A percentile compares a stretch with the other conserved stretches of the same genome.
Evolutionary conservation across 1,140 invertebrate genomes (phyloP).

Genomic region (Periplaneta americana): DNA sequence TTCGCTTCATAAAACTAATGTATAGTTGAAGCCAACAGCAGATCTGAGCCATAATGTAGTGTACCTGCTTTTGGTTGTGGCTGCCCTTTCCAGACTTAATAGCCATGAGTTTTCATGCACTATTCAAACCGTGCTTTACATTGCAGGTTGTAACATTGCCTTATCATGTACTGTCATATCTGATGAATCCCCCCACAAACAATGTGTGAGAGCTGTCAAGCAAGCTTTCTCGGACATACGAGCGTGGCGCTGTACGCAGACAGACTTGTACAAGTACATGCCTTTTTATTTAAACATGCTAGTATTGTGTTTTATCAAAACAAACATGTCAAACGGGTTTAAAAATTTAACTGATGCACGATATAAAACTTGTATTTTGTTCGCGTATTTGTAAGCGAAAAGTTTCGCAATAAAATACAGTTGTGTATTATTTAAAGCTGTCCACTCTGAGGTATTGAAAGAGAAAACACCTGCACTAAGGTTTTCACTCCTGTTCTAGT

Average conservation of each 20-base stretch:
- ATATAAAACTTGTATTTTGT: background rate
- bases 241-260: background rate
- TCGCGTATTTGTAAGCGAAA: background rate
- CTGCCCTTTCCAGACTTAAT: background rate
- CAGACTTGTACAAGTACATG: background rate
- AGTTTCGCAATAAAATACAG: background rate
- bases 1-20: no score
- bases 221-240: background rate
- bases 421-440: background rate
- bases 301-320: background rate
- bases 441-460: background rate
- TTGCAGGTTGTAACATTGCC: background rate
- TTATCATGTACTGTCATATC: background rate
- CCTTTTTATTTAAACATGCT: background rate
- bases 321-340: background rate
- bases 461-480: background rate
- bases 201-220: background rate
- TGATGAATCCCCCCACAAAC: background rate
- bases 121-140: background rate
- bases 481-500: background rate
- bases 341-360: background rate
- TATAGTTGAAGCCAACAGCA: no score
- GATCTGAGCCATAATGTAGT: no score
- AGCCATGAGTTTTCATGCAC: background rate
- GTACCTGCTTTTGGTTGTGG: background rate